Base-by-base conservation (phyloP, 2,113 vertebrate species). In the Ancistrus triradiatus region DNA sequence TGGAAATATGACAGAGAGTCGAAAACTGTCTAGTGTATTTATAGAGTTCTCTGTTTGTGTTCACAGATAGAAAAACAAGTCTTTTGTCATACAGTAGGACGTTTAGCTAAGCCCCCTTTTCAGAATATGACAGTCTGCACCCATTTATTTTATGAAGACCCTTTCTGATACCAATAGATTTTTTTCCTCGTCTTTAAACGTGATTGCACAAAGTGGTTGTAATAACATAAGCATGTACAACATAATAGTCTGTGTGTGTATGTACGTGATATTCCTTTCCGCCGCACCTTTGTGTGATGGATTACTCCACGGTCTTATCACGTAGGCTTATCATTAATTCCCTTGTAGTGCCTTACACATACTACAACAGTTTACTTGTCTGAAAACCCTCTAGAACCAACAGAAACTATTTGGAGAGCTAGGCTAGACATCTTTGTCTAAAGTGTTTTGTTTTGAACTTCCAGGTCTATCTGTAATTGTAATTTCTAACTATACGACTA, bases 291-390 rank as follows among this genome's bases (percentile, higher is more conserved):
- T 80, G 73, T 81, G 71, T 75, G 74, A 55, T 49, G 35, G 48
- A 59, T 40, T 59, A 79, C 88, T 83, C 86, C 74, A 77, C 86
- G 75, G 84, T 88, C 89, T 89, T 90, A n/a, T n/a, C n/a, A n/a
- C n/a, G n/a, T n/a, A 89, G 87, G 86, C 88, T 89, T 74, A 72
- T 87, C 91, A 85, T 91, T 84, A n/a, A 82, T 90, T 91, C 90
- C 93, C 91, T 95, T 79, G 90, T 97, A 98, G 96, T 98, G 96
- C 96, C 96, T 98, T 98, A 98, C 91, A 85, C 74, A 92, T 88
- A 82, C 84, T 88, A 89, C 83, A 80, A 89, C 83, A 70, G 87
- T 89, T 92, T 91, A 89, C 89, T 88, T 81, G 86, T 78, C 89
- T 87, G 87, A 85, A 85, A 63, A 87, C 79, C 85, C 85, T 83